Evolutionary conservation across 1,140 invertebrate species (phyloP).

Genomic region (Aphidius ervi): DNA sequence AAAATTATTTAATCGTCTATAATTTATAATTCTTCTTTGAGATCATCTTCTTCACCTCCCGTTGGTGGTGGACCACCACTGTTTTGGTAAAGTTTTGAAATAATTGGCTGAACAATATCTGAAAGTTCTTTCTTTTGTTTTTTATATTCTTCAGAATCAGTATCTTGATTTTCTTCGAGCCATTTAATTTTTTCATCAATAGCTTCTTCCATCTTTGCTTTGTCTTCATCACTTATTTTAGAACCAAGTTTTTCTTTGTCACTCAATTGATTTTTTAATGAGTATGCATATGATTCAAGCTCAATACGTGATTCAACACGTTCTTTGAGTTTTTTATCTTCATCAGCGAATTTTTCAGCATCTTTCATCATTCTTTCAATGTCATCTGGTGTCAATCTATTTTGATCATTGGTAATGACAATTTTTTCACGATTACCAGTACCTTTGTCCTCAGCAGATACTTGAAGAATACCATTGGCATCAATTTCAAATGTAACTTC

Average conservation of each 20-base stretch:
- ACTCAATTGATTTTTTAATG: conserved; percentile 93
- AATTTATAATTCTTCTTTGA: conserved; percentile 83
- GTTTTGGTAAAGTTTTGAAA: conserved; percentile 93
- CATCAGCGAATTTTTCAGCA: conserved; percentile 97
- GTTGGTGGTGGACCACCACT: conserved; percentile 70
- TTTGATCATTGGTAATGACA: conserved; percentile 98
- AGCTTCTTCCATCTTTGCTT: conserved; percentile 91
- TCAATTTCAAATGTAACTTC: conserved; percentile 99
- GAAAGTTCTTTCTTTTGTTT: conserved; percentile 97
- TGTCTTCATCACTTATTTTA: conserved; percentile 86
- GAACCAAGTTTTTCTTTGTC: conserved; percentile 98
- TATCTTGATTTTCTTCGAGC: conserved; percentile 94
- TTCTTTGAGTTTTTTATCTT: conserved; percentile 97
- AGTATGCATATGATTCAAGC: conserved; percentile 96
- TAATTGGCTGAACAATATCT: conserved; percentile 94
- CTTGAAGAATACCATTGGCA: conserved; percentile 95
- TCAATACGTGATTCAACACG: conserved; percentile 92
- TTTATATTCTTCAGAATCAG: conserved; percentile 90
- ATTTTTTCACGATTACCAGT: conserved; percentile 98
- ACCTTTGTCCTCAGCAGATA: conserved; percentile 97
- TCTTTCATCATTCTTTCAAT: conserved; percentile 99
- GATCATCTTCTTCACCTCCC: conserved; percentile 65
- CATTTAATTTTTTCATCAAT: conserved; percentile 98
- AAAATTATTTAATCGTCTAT: conserved; percentile 2
- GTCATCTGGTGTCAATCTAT: conserved; percentile 93